A percentile compares a stretch with the other conserved stretches of the same genome.
phyloP scores from a whole-genome alignment of 30 jellyfish, hydroid and myxozoan genomes.

The Aurelia coerulea region DNA sequence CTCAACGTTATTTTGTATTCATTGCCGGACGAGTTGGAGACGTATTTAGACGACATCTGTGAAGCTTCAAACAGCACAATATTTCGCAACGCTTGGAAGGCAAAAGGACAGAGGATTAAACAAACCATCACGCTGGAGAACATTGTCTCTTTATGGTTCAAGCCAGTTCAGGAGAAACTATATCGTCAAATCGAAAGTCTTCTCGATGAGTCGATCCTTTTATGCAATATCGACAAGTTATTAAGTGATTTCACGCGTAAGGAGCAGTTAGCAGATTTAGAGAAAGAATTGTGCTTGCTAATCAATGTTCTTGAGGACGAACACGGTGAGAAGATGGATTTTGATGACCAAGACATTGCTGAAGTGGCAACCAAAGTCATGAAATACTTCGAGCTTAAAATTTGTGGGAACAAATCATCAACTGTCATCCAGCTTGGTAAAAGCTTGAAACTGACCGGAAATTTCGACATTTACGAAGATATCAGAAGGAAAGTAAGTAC shows the following conservation, averaged over 20 bases:
- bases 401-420: constrained; percentile 14
- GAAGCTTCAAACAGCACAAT: background rate
- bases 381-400: constrained; percentile 14
- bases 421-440: constrained; percentile 22
- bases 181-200: background rate
- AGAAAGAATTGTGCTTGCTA: constrained; percentile 11
- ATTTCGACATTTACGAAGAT: constrained; percentile 25
- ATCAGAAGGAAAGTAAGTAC: constrained; percentile 9
- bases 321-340: background rate
- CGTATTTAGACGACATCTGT: background rate
- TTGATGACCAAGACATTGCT: background rate
- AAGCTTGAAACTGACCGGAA: constrained; percentile 33
- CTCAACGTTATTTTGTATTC: background rate
- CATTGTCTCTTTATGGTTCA: background rate
- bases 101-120: background rate
- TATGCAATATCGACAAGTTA: background rate
- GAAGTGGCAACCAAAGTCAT: constrained; percentile 12
- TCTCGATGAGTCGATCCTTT: constrained; percentile 20
- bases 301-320: background rate
- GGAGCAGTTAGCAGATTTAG: background rate
- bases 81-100: constrained; percentile 21
- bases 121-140: background rate
- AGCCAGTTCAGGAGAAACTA: constrained; percentile 15
- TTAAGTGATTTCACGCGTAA: constrained; percentile 2
- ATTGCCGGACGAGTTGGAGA: constrained; percentile 18